These are phyloP conservation scores for Morelia viridis DNA, from an alignment of 2,797 vertebrate species.

Conservation along the genomic window DNA sequence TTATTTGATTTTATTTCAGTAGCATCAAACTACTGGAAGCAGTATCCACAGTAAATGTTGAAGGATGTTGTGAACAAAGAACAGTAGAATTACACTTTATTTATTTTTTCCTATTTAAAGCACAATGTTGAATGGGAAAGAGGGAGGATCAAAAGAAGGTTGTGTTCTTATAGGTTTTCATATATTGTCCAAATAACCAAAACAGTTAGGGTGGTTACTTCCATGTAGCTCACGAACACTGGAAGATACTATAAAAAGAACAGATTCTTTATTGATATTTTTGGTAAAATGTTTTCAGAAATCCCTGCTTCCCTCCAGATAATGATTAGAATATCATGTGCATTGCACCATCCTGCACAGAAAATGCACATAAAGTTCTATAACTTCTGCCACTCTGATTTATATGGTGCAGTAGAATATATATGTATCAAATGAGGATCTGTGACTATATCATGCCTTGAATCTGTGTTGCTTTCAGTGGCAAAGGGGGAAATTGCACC, in stretches of 20 bases:
- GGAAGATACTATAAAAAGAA: slow-evolving; percentile 33
- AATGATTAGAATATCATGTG: slow-evolving; percentile 60
- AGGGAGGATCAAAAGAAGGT: background rate
- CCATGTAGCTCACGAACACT: slow-evolving; percentile 14
- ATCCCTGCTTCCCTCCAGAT: slow-evolving; percentile 39
- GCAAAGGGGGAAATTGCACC: slow-evolving; percentile 45
- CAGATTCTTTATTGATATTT: slow-evolving; percentile 42
- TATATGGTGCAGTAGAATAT: slow-evolving; percentile 32
- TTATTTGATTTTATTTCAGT: slow-evolving; percentile 31
- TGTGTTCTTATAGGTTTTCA: slow-evolving; percentile 33
- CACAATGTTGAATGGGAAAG: background rate
- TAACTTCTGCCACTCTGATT: slow-evolving; percentile 40
- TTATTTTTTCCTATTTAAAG: slow-evolving; percentile 15
- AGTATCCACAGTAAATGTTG: background rate
- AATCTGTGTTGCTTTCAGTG: background rate
- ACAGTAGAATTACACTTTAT: slow-evolving; percentile 23
- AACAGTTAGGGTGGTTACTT: slow-evolving; percentile 1
- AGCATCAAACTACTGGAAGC: background rate
- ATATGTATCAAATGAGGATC: slow-evolving; percentile 52
- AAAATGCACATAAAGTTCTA: slow-evolving; percentile 50
- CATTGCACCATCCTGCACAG: slow-evolving; percentile 38
- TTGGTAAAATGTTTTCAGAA: slow-evolving; percentile 49
- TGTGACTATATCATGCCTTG: slow-evolving; percentile 46
- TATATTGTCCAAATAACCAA: background rate
- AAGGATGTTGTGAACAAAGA: background rate